Evolutionary conservation across 2,888 invertebrate species (phyloP).

Genomic region (Andrena praecox): DNA sequence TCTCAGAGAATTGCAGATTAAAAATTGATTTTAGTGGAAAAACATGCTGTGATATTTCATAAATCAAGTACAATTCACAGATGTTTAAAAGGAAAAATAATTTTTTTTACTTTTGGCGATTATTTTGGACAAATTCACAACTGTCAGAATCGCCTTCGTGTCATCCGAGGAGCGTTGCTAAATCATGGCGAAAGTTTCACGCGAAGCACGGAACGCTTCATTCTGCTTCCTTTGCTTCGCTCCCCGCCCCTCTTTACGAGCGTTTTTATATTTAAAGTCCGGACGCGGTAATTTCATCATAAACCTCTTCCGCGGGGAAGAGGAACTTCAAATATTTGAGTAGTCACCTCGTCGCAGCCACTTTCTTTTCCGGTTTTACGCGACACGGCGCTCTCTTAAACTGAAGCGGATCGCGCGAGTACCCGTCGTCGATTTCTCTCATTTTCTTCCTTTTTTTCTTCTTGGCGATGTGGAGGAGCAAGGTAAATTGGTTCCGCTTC

Average conservation of each 20-base stretch:
- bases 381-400: slow-evolving; percentile 10
- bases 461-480: too few species aligned
- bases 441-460: background rate
- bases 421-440: background rate
- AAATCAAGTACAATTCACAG: too few species aligned
- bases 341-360: slow-evolving; percentile 12
- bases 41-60: too few species aligned
- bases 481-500: background rate
- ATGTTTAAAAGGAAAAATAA: too few species aligned
- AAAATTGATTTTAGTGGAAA: too few species aligned
- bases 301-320: slow-evolving; percentile 17
- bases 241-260: background rate
- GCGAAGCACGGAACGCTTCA: background rate
- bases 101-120: too few species aligned
- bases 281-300: slow-evolving; percentile 31
- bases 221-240: background rate
- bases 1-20: too few species aligned
- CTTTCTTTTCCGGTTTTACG: slow-evolving; percentile 34
- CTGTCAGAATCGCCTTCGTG: too few species aligned
- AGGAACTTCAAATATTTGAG: slow-evolving; percentile 51
- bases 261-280: slow-evolving; percentile 17
- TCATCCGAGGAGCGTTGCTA: too few species aligned
- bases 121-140: too few species aligned
- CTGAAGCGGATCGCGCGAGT: slow-evolving; percentile 1
- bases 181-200: background rate